Evolutionary conservation across 2,888 invertebrate species (phyloP), one percentile per base, ranked within the genome.

Genomic region (Mythimna vitellina): DNA sequence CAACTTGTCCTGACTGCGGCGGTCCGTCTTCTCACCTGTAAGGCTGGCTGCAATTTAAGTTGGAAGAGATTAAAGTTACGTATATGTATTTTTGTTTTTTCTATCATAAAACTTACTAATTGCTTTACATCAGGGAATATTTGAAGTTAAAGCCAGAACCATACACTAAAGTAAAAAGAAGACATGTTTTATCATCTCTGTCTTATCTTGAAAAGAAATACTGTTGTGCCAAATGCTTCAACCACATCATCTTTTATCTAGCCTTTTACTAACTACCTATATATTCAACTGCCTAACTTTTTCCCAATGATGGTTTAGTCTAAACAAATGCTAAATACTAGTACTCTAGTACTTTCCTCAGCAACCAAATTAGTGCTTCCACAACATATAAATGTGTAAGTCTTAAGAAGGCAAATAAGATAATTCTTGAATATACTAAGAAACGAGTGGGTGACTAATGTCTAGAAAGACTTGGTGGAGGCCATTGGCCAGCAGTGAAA

Each of bases 1-100:
- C 66, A 96, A 87, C 86, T 96, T 96, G 64, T 96, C 96, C 65
- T 93, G 96, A 5, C 94, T 89, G 53, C 96, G 94, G 22, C 96
- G 93, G 74, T 95, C 95, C 0, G 91, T 82, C 80, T 95, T 96
- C 61, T 96, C 96, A 1, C 91, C 86, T 2, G 96, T 92, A 29
- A 96, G 86, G 35, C 93, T 96, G 54, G 93, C 96, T 94, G 49
- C 14, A 80, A 74, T 54, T 32, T 12, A 42, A 64, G 38, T 20
- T 54, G 5, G 17, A 65, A 46, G 17, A 53, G 29, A 20, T 65
- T 61, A 0, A 17, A 20, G 20, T n/a, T 58, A 1, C 25, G 3
- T 10, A 9, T 29, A 20, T 22, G 10, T 4, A 49, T 7, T 35
- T 35, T 22, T 10, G 17, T 7, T 49, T 12, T 10, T 57, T 57